phyloP scores from a whole-genome alignment of 2,888 invertebrate genomes.

The Drosophila paracracens region DNA sequence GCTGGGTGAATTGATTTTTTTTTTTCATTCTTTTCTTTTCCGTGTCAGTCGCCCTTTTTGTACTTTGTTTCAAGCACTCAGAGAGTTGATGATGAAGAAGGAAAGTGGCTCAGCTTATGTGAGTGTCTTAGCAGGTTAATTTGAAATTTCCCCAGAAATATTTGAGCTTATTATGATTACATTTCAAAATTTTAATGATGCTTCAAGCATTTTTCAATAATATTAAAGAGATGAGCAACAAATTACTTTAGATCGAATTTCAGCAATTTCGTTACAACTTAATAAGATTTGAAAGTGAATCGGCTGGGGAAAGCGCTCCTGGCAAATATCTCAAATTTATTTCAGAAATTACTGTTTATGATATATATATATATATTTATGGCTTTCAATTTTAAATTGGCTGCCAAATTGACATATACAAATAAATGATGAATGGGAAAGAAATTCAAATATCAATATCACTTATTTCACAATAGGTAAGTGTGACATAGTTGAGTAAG shows the following conservation, averaged over 20 bases:
- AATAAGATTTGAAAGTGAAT: background rate
- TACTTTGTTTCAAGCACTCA: conserved; percentile 30
- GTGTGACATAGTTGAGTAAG: background rate
- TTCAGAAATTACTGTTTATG: background rate
- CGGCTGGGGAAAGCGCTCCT: background rate
- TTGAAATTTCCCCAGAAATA: conserved; percentile 32
- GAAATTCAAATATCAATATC: background rate
- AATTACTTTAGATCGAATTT: background rate
- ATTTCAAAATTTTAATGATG: conserved; percentile 32
- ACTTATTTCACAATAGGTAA: background rate
- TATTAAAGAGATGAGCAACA: conserved; percentile 8
- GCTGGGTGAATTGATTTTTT: conserved; percentile 37
- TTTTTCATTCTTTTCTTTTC: background rate
- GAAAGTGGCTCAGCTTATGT: conserved; percentile 29
- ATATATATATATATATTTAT: background rate
- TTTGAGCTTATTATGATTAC: conserved; percentile 47
- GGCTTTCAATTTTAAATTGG: background rate
- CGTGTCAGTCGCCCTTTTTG: background rate
- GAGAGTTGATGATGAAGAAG: conserved; percentile 12
- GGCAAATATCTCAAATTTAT: background rate
- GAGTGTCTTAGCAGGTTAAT: conserved; percentile 36
- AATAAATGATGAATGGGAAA: background rate
- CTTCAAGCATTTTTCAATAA: conserved; percentile 9
- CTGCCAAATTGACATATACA: background rate
- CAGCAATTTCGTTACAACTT: background rate